Conservation (phyloP, 2,797 vertebrate genomes). For the Sebastes glaucus region DNA sequence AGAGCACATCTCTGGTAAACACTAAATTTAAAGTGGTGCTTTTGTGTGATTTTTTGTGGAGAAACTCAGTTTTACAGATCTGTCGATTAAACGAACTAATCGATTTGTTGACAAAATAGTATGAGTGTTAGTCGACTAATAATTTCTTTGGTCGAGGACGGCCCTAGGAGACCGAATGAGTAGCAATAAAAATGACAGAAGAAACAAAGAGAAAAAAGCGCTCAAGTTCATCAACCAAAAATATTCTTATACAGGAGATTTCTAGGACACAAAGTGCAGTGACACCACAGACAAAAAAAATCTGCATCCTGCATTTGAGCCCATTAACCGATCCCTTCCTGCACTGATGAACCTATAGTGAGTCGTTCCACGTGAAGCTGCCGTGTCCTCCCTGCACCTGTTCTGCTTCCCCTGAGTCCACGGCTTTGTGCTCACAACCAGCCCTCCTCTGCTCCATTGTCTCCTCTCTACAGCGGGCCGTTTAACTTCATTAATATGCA, state of each 20-base stretch:
- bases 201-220: not conserved
- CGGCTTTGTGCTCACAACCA: slow-evolving; percentile 65
- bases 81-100: too few species aligned
- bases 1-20: too few species aligned
- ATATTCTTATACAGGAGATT: not conserved
- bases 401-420: slow-evolving; percentile 61
- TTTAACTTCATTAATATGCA: slow-evolving; percentile 83
- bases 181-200: not conserved
- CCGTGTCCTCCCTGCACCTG: slow-evolving; percentile 63
- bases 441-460: slow-evolving; percentile 62
- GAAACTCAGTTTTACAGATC: too few species aligned
- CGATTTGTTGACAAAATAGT: too few species aligned
- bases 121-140: too few species aligned
- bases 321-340: slow-evolving; percentile 19
- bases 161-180: too few species aligned
- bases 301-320: not conserved
- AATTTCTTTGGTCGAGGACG: too few species aligned
- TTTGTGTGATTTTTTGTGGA: too few species aligned
- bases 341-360: slow-evolving; percentile 38
- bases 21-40: too few species aligned
- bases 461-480: slow-evolving; percentile 61
- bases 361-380: slow-evolving; percentile 41
- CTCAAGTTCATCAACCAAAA: not conserved
- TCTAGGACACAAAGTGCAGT: not conserved
- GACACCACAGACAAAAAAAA: not conserved